These are phyloP conservation scores for Gasterosteus aculeatus DNA, from an alignment of 2,113 vertebrate species.

Conservation along the genomic window DNA sequence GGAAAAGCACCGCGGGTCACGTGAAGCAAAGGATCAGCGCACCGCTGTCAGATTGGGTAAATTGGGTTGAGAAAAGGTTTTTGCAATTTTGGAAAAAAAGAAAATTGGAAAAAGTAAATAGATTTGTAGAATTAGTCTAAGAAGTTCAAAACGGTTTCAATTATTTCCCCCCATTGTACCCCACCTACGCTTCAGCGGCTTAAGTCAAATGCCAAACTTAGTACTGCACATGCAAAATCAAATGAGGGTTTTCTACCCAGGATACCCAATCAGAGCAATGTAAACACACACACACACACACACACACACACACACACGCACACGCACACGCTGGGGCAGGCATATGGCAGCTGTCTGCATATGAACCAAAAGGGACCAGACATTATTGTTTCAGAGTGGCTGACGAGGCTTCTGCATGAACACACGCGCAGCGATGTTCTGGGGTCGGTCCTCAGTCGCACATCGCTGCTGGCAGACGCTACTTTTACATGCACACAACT, in stretches of 20 bases:
- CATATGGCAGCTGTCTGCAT: constrained; percentile 59
- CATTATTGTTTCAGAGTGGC: constrained; percentile 57
- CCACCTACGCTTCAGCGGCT: constrained; percentile 70
- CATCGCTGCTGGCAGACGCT: constrained; percentile 52
- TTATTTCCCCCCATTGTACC: constrained; percentile 79
- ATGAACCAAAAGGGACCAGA: constrained; percentile 62
- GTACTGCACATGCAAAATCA: constrained; percentile 77
- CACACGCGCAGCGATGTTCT: constrained; percentile 67
- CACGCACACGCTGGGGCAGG: constrained; percentile 54
- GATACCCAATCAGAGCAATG: constrained; percentile 74
- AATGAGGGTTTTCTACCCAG: constrained; percentile 72
- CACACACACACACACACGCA: constrained; percentile 47
- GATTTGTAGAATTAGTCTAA: neutral
- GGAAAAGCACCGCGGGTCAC: constrained; percentile 19
- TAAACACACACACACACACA: constrained; percentile 36
- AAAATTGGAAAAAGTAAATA: neutral
- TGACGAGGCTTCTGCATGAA: constrained; percentile 50
- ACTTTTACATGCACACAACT: constrained; percentile 68
- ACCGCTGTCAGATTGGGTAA: constrained; percentile 75
- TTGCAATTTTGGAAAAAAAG: constrained; percentile 11
- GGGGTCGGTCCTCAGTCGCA: constrained; percentile 58
- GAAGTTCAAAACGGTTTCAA: constrained; percentile 13
- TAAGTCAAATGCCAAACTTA: constrained; percentile 65
- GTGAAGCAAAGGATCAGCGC: too few relatives aligned
- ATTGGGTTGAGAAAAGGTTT: constrained; percentile 76